These are phyloP conservation scores for Phyllotreta striolata DNA, from an alignment of 2,888 invertebrate species.

Conservation along the genomic window DNA sequence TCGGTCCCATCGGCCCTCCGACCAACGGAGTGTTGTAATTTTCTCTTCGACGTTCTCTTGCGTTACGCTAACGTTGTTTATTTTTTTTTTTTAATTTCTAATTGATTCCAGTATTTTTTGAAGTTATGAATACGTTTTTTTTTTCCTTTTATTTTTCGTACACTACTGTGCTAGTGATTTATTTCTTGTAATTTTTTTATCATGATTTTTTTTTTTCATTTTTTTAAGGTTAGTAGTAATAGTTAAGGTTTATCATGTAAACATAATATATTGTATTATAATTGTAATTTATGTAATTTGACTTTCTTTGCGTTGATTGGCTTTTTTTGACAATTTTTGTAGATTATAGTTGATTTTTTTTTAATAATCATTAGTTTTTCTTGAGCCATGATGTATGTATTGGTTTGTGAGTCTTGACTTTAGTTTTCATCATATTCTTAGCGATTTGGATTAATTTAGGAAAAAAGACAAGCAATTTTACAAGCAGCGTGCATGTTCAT, in stretches of 20 bases:
- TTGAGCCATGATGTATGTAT: constrained; percentile 37
- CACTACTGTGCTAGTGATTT: constrained; percentile 36
- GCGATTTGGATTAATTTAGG: constrained; percentile 41
- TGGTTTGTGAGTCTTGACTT: constrained; percentile 29
- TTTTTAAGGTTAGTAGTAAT: constrained; percentile 35
- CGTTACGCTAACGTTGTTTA: constrained; percentile 8
- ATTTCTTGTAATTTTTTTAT: constrained; percentile 48
- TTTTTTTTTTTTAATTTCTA: constrained; percentile 27
- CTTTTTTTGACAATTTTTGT: constrained; percentile 49
- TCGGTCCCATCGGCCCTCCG: constrained; percentile 80
- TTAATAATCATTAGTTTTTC: constrained; percentile 33
- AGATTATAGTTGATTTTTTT: constrained; percentile 34
- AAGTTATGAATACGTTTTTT: constrained; percentile 38
- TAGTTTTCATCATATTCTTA: constrained; percentile 30
- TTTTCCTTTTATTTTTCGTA: constrained; percentile 49
- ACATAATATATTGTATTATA: constrained; percentile 58
- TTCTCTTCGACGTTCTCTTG: neutral
- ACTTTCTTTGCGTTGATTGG: constrained; percentile 50
- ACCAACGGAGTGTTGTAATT: constrained; percentile 70
- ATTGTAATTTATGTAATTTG: constrained; percentile 58
- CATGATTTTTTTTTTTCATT: constrained; percentile 43
- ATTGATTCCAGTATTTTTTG: constrained; percentile 56
- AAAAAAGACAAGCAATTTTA: constrained; percentile 51
- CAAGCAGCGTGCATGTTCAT: constrained; percentile 51
- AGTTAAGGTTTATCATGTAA: constrained; percentile 53